Evolutionary conservation across 2,888 invertebrate genomes (phyloP), one percentile per base, ranked within the genome.

Genomic region (Caenorhabditis becei): DNA sequence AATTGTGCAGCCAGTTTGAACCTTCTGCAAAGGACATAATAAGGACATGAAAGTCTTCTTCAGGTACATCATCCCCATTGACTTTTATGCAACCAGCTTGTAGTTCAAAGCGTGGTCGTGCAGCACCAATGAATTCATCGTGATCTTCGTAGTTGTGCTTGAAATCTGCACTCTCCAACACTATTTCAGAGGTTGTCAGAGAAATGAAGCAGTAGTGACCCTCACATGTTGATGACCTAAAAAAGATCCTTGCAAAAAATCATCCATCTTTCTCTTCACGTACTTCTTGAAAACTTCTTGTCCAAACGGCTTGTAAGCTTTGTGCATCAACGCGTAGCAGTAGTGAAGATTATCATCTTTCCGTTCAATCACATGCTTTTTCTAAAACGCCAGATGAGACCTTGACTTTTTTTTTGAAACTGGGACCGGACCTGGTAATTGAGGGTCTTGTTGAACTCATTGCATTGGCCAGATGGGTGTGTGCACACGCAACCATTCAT

Each of bases 401-500:
- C 58, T 44, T 24, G 18, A 20, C 37, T 63, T 61, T 49, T 18
- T 41, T 54, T 7, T 7, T 11, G 14, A 41, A 41, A 7, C 3
- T 4, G 24, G 26, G 28, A 24, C 26, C 7, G 47, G 41, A 85
- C 86, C 79, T 90, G 89, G 59, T 87, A 88, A 35, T 81, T 79
- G 54, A 85, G 71, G 28, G 88, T 88, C 41, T 83, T 77, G 53
- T 88, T 88, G 37, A 89, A 78, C 49, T 87, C 84, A 69, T 90
- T 90, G 72, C 90, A 90, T 18, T 61, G 59, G 28, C 90, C 90
- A 49, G 87, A 83, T n/a, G 89, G 89, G 59, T 83, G 77, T 16
- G 89, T 89, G 79, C 90, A 90, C 16, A 89, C 88, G 80, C 90
- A 90, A 24, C 90, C 90, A 77, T 90, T 88, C 80, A 91, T 89